These are phyloP conservation scores for Ochropleura plecta DNA, from an alignment of 2,888 invertebrate species.

Conservation along the genomic window DNA sequence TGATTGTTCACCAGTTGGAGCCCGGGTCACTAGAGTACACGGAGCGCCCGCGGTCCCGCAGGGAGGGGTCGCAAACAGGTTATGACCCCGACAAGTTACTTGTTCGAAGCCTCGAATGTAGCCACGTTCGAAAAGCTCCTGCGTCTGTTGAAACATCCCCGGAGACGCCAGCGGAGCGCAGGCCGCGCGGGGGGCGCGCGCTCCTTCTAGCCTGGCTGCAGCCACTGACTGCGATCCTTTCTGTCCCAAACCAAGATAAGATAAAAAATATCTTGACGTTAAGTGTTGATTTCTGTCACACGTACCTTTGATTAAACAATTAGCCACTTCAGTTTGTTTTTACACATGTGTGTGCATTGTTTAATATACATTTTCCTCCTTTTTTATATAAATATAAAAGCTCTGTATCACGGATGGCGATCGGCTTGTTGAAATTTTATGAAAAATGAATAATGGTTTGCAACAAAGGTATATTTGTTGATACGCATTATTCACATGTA, in stretches of 20 bases:
- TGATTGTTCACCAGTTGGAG: constrained; percentile 76
- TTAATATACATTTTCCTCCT: constrained; percentile 4
- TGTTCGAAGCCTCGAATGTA: constrained; percentile 85
- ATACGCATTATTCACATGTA: constrained; percentile 72
- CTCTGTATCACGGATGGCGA: constrained; percentile 38
- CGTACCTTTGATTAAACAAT: constrained; percentile 71
- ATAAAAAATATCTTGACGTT: constrained; percentile 85
- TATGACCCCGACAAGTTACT: constrained; percentile 90
- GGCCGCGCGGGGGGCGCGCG: constrained; percentile 67
- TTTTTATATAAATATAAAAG: constrained; percentile 15
- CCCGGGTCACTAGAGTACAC: constrained; percentile 86
- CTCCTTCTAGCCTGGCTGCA: constrained; percentile 73
- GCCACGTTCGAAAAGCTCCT: constrained; percentile 80
- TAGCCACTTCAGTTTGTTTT: constrained; percentile 51
- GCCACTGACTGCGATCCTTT: constrained; percentile 80
- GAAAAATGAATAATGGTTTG: constrained; percentile 61
- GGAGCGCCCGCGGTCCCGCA: constrained; percentile 82
- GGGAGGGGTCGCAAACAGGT: constrained; percentile 90
- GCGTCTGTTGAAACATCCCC: constrained; percentile 71
- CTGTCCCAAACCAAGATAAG: constrained; percentile 87
- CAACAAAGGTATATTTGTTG: constrained; percentile 60
- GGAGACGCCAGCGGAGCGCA: constrained; percentile 54
- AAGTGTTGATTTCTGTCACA: constrained; percentile 76
- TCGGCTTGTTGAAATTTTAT: constrained; percentile 56
- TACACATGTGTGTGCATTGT: constrained; percentile 11